These are phyloP conservation scores for Agraylea sexmaculata DNA, from an alignment of 1,140 invertebrate genomes.

Conservation along the genomic window DNA sequence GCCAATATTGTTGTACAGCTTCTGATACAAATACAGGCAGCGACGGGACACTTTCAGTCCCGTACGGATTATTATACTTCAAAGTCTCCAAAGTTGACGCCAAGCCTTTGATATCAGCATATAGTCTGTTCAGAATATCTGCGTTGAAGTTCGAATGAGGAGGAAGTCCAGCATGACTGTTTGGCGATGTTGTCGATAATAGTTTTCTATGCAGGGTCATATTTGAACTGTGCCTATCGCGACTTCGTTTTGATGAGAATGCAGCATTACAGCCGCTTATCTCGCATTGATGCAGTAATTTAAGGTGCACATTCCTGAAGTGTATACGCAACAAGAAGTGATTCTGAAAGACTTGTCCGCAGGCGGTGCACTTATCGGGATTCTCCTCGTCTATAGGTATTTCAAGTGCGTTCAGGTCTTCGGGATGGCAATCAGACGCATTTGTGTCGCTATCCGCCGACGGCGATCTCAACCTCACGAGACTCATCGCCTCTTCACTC, in stretches of 20 bases:
- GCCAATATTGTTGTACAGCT: conserved; percentile 39
- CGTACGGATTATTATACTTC: conserved; percentile 31
- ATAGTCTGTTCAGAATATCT: conserved; percentile 74
- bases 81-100: conserved; percentile 37
- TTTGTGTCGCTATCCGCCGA: conserved; percentile 40
- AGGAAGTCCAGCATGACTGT: conserved; percentile 30
- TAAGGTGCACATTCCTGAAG: conserved; percentile 85
- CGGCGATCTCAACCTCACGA: conserved; percentile 39
- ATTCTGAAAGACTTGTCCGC: conserved; percentile 88
- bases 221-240: conserved; percentile 86
- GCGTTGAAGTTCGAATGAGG: conserved; percentile 46
- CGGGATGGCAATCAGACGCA: conserved; percentile 49
- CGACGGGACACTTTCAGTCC: conserved; percentile 30
- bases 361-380: conserved; percentile 73
- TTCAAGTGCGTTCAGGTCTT: conserved; percentile 57
- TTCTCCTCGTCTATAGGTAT: conserved; percentile 69
- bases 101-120: conserved; percentile 52
- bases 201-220: conserved; percentile 77
- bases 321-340: conserved; percentile 86
- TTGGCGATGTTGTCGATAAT: conserved; percentile 57
- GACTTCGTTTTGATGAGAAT: conserved; percentile 82
- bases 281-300: conserved; percentile 83
- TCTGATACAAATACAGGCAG: conserved; percentile 34
- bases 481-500: conserved; percentile 32
- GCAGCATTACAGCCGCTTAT: conserved; percentile 86